Evolutionary conservation across 2,797 vertebrate species (phyloP).

Genomic region (Pyrocephalus nanus): DNA sequence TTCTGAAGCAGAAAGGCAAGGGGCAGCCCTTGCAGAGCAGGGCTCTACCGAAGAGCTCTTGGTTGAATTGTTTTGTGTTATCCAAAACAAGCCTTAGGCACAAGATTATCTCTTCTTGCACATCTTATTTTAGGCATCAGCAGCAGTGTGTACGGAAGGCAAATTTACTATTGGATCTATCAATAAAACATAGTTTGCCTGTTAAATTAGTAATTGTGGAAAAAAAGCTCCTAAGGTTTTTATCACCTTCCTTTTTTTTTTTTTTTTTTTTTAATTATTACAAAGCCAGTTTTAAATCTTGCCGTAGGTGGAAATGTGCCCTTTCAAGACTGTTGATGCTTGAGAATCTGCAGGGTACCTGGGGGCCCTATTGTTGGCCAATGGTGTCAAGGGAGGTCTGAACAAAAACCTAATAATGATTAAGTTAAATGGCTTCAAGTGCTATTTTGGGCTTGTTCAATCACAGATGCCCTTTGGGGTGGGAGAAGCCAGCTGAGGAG

Average conservation of each 20-base stretch:
- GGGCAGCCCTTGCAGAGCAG: background rate
- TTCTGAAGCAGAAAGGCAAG: background rate
- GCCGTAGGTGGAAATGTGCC: conserved; percentile 53
- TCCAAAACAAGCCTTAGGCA: conserved; percentile 48
- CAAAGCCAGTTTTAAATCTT: conserved; percentile 65
- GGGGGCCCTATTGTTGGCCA: conserved; percentile 35
- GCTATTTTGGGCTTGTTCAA: conserved; percentile 23
- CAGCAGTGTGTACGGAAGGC: conserved; percentile 48
- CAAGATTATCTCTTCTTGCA: conserved; percentile 42
- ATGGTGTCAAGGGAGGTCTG: conserved; percentile 36
- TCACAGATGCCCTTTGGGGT: background rate
- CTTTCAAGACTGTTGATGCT: conserved; percentile 31
- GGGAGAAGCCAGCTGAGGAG: background rate
- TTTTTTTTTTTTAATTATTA: conserved; percentile 48
- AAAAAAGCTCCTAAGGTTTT: conserved; percentile 59
- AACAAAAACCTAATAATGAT: conserved; percentile 63
- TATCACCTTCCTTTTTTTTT: rapidly evolving
- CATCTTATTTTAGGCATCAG: conserved; percentile 54
- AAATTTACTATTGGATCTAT: conserved; percentile 73
- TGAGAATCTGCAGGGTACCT: conserved; percentile 56
- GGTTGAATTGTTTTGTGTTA: background rate
- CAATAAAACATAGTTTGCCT: conserved; percentile 79
- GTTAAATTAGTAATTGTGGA: conserved; percentile 76
- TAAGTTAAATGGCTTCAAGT: conserved; percentile 68
- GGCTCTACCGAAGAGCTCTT: background rate